Conservation (phyloP, 2,888 invertebrate species). For the Lottia scabra region DNA sequence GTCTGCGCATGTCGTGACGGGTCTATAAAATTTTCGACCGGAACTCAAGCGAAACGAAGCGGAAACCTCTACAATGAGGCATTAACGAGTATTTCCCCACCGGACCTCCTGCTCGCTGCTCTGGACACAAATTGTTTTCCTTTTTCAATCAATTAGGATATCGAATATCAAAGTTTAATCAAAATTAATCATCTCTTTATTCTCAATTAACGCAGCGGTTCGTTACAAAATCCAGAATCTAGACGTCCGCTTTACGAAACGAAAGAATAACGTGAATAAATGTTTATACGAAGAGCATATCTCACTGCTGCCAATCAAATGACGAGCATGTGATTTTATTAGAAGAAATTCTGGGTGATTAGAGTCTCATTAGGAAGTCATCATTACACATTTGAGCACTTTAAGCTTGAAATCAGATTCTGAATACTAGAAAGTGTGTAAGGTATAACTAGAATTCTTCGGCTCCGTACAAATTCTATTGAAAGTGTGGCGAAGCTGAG, state of each 20-base stretch:
- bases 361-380: neutral
- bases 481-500: neutral
- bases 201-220: neutral
- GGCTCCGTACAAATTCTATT: too few species aligned
- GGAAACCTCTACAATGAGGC: conserved; percentile 13
- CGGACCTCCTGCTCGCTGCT: conserved; percentile 1
- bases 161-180: conserved; percentile 51
- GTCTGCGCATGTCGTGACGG: conserved; percentile 4
- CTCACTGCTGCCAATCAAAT: neutral
- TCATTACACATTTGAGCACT: neutral
- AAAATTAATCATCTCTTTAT: conserved; percentile 32
- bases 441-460: neutral
- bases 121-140: conserved; percentile 23
- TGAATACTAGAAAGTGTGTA: conserved; percentile 1
- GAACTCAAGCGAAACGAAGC: conserved; percentile 16
- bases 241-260: too few species aligned
- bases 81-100: conserved; percentile 10
- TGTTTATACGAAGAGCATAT: too few species aligned
- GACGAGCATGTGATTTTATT: neutral
- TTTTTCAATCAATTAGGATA: conserved; percentile 41
- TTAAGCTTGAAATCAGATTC: neutral
- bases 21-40: conserved; percentile 18
- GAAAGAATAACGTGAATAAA: too few species aligned
- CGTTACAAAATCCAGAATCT: too few species aligned
- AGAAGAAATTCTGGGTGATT: neutral